Evolutionary conservation across 1,140 invertebrate genomes (phyloP).

Genomic region (Drosophila chauvacae): DNA sequence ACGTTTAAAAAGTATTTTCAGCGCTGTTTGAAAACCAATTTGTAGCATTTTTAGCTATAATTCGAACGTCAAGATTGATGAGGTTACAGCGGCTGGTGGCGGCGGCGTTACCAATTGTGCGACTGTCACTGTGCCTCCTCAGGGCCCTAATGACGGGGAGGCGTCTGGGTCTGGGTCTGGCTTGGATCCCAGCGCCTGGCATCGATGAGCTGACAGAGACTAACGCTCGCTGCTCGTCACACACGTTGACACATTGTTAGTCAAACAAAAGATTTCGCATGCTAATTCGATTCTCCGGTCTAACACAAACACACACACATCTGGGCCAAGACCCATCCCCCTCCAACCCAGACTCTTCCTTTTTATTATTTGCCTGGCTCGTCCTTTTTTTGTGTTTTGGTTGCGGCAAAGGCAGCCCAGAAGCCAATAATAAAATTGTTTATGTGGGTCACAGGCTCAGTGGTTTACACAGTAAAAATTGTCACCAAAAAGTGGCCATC

Average conservation of each 20-base stretch:
- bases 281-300: constrained; percentile 76
- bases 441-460: constrained; percentile 55
- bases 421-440: constrained; percentile 75
- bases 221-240: constrained; percentile 75
- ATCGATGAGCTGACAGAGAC: constrained; percentile 67
- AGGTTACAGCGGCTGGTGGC: background rate
- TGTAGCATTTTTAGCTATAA: constrained; percentile 34
- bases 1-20: constrained; percentile 20
- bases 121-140: constrained; percentile 26
- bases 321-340: constrained; percentile 28
- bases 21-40: constrained; percentile 26
- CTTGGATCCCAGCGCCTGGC: constrained; percentile 8
- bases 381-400: constrained; percentile 19
- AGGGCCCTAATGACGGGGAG: constrained; percentile 26
- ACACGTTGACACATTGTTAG: constrained; percentile 83
- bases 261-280: constrained; percentile 83
- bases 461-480: constrained; percentile 15
- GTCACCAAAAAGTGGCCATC: background rate
- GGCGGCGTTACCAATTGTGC: constrained; percentile 20
- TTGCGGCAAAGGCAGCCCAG: constrained; percentile 30
- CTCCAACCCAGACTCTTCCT: background rate
- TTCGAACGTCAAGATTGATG: constrained; percentile 38
- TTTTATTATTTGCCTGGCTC: constrained; percentile 30
- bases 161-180: constrained; percentile 10
- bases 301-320: constrained; percentile 50